phyloP scores from a whole-genome alignment of 2,113 vertebrate species.

The Hippopotamus amphibius region DNA sequence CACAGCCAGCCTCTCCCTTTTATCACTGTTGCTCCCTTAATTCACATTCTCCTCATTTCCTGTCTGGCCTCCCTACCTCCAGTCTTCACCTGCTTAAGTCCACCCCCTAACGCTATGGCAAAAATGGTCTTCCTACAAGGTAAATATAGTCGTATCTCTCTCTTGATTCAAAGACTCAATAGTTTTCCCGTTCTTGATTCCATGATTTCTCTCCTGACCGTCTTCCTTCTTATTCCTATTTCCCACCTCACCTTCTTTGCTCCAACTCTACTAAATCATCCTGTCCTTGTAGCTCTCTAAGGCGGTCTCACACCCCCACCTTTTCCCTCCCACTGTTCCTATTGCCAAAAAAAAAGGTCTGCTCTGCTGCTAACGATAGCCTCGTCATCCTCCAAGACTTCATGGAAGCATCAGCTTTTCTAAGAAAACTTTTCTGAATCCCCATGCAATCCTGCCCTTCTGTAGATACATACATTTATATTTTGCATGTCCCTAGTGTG shows the following conservation, averaged over 20 bases:
- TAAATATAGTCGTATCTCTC: not conserved
- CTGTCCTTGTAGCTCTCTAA: not conserved
- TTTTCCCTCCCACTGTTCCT: not conserved
- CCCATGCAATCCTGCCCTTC: not conserved
- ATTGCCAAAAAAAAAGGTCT: not conserved
- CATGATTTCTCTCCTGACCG: not conserved
- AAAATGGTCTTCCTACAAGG: not conserved
- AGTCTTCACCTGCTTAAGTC: not conserved
- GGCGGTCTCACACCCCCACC: not conserved
- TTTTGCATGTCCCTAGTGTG: not conserved
- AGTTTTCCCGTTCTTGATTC: slow-evolving; percentile 9
- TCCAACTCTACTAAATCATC: not conserved
- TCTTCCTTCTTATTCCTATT: not conserved
- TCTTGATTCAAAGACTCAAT: not conserved
- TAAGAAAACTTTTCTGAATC: slow-evolving; percentile 5
- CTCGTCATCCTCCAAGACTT: not conserved
- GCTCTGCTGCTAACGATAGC: not conserved
- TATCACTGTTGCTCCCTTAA: not conserved
- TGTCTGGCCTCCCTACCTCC: not conserved
- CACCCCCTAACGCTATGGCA: not conserved
- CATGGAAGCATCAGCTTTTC: not conserved
- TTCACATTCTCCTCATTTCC: not conserved
- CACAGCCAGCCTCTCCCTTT: not conserved
- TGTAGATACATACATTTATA: not conserved
- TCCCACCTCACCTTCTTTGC: not conserved